A percentile compares a stretch with the other conserved stretches of the same genome.
Evolutionary conservation across 2,888 invertebrate genomes (phyloP).

Genomic region (Luffia ferchaultella): DNA sequence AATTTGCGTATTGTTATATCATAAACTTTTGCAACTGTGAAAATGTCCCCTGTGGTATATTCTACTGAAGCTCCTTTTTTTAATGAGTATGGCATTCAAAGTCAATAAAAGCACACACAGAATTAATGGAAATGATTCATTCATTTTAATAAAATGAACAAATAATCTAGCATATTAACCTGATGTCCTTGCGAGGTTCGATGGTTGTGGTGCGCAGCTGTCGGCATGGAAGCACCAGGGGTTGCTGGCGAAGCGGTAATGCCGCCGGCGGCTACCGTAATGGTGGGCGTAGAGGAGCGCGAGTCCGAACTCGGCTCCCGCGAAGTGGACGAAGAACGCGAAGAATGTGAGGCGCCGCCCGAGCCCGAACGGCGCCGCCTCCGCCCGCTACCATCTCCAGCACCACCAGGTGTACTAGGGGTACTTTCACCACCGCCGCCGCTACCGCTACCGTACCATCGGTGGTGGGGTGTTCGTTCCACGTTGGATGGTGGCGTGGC

Average conservation of each 20-base stretch:
- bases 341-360: slow-evolving; percentile 57
- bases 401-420: slow-evolving; percentile 55
- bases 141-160: too few species aligned
- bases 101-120: too few species aligned
- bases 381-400: slow-evolving; percentile 24
- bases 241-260: not conserved
- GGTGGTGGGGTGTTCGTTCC: slow-evolving; percentile 21
- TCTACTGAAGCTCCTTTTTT: too few species aligned
- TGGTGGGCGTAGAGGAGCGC: slow-evolving; percentile 65
- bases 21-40: too few species aligned
- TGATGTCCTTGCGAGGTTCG: not conserved
- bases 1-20: too few species aligned
- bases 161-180: not conserved
- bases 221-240: not conserved
- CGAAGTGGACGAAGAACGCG: slow-evolving; percentile 63
- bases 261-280: not conserved
- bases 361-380: slow-evolving; percentile 50
- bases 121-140: too few species aligned
- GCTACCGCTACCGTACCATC: slow-evolving; percentile 51
- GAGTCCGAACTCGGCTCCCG: slow-evolving; percentile 67
- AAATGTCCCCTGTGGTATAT: too few species aligned
- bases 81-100: too few species aligned
- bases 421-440: slow-evolving; percentile 34
- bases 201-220: not conserved
- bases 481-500: slow-evolving; percentile 54